Evolutionary conservation across 2,888 invertebrate genomes (phyloP), one percentile per base, ranked within the genome.

Genomic region (Parnassius orleans): DNA sequence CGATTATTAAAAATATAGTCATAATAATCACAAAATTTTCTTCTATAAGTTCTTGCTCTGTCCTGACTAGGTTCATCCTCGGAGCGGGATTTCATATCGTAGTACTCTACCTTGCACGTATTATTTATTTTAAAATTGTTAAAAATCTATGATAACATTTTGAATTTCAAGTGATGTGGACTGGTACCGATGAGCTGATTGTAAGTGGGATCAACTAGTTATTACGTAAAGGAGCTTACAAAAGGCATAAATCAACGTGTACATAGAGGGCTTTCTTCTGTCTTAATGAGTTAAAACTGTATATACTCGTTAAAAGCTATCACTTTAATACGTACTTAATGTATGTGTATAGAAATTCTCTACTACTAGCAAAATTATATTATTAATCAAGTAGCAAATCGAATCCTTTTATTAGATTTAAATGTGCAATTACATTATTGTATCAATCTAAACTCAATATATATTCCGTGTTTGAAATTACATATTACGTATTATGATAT

Each of bases 161-260:
- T 64, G 63, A 57, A 63, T 57, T 61, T 57, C 48, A 60, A 58
- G 60, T 66, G 65, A 64, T 50, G 73, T 75, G 74, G 78, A 78
- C 72, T 76, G 78, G 74, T 74, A 80, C 77, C 72, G 74, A 78
- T 76, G 82, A 84, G 83, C 84, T 86, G 84, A 84, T 79, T 81
- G 78, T 84, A 87, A 85, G 89, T 80, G 90, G 90, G 90, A 90
- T 90, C 90, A 90, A 90, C 83, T 90, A 90, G 88, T 80, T 84
- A 81, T 80, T 88, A 84, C 79, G 72, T 83, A 85, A 83, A 77
- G 75, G 79, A 78, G 74, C 74, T 78, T 74, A 72, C 75, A 73
- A 69, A 72, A 72, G 78, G 79, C 81, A 70, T 72, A 75, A 75
- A 68, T 80, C 76, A 76, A 75, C 9, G 70, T 75, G 78, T 83